Evolutionary conservation across 2,113 vertebrate genomes (phyloP).

Genomic region (Halcyon malimbica): DNA sequence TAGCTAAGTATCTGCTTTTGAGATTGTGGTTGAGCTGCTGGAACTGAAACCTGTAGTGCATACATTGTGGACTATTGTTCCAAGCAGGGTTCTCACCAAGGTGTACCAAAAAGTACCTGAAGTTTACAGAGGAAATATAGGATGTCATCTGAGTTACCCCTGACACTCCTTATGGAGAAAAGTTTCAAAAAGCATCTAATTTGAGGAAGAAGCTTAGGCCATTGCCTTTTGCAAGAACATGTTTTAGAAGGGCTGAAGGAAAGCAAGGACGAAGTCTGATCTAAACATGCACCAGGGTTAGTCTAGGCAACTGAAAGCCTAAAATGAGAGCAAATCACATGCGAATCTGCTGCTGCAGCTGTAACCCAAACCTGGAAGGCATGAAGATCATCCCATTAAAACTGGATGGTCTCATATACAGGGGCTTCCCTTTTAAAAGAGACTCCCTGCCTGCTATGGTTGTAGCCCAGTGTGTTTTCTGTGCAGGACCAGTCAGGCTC

Average conservation of each 20-base stretch:
- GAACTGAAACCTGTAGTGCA: not conserved
- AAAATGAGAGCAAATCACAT: accelerated
- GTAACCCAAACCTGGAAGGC: not conserved
- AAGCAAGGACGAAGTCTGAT: not conserved
- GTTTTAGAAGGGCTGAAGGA: not conserved
- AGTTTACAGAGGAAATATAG: not conserved
- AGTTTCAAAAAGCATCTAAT: not conserved
- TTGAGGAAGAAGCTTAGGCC: not conserved
- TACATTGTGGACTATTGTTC: accelerated
- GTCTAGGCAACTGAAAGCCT: not conserved
- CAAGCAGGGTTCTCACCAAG: not conserved
- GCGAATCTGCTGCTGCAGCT: not conserved
- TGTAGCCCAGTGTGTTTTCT: not conserved
- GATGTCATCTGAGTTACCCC: not conserved
- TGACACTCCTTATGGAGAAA: accelerated
- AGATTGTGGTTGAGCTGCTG: not conserved
- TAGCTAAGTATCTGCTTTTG: not conserved
- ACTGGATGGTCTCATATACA: not conserved
- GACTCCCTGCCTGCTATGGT: not conserved
- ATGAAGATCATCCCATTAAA: not conserved
- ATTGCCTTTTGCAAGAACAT: accelerated
- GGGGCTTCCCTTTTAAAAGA: not conserved
- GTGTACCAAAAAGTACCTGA: not conserved
- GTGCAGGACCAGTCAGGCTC: not conserved
- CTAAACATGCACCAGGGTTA: accelerated